These are phyloP conservation scores for Villa cingulata DNA, from an alignment of 2,888 invertebrate species.

Conservation along the genomic window DNA sequence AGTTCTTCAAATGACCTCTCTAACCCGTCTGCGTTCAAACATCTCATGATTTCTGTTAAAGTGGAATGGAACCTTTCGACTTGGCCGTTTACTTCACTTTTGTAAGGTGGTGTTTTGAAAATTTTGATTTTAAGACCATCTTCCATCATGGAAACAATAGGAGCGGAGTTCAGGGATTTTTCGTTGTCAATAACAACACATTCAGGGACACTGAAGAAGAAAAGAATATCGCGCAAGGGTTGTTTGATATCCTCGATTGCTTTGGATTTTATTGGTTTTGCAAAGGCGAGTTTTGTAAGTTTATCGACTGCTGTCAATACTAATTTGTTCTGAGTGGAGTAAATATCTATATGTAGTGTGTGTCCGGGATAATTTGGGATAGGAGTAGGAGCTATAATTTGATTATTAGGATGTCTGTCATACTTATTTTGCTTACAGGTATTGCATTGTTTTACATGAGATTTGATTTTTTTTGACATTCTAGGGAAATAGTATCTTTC, in stretches of 20 bases:
- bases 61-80: no score
- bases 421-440: conserved; percentile 9
- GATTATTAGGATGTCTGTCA: no score
- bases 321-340: conserved; percentile 7
- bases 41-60: conserved; percentile 13
- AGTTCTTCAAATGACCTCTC: conserved; percentile 11
- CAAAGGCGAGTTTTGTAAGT: conserved; percentile 9
- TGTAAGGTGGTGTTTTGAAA: conserved; percentile 10
- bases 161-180: conserved; percentile 11
- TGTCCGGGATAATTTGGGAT: no score
- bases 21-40: conserved; percentile 7
- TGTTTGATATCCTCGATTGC: conserved; percentile 9
- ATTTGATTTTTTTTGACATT: conserved; percentile 1
- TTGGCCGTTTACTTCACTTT: conserved; percentile 10
- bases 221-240: conserved; percentile 10
- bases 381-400: no score
- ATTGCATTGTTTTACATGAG: not conserved
- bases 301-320: conserved; percentile 10
- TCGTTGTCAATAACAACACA: conserved; percentile 14
- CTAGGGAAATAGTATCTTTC: conserved; percentile 10
- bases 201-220: conserved; percentile 11
- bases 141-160: conserved; percentile 12
- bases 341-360: no score
- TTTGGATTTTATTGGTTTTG: conserved; percentile 5
- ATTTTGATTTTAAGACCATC: conserved; percentile 12